Evolutionary conservation across 1,140 invertebrate genomes (phyloP).

Genomic region (Lepeophtheirus salmonis): DNA sequence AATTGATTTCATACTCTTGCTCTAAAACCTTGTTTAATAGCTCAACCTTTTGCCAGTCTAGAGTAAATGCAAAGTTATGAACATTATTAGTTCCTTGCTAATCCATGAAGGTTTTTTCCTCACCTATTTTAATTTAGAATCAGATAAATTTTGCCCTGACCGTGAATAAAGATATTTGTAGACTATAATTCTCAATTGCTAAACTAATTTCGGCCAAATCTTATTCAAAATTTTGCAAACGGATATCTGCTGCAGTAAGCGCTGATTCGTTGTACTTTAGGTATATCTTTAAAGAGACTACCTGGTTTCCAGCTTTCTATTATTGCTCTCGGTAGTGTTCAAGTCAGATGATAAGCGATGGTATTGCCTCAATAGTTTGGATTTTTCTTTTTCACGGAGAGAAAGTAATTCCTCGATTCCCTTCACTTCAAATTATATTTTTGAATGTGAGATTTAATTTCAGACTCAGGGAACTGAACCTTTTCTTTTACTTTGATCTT

Average conservation of each 20-base stretch:
- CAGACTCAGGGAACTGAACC: not conserved
- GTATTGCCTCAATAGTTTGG: constrained; percentile 1
- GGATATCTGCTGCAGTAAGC: not conserved
- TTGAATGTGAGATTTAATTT: constrained; percentile 10
- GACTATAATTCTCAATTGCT: constrained; percentile 2
- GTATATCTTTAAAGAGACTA: not conserved
- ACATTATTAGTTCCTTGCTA: not conserved
- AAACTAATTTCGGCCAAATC: constrained; percentile 6
- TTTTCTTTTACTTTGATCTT: not conserved
- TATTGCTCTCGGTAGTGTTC: not conserved
- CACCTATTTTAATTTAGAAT: not conserved
- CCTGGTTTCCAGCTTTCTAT: constrained; percentile 5
- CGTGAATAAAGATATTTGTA: not conserved
- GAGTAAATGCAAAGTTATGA: not conserved
- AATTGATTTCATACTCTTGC: constrained; percentile 5
- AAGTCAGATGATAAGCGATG: not conserved
- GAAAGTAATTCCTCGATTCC: constrained; percentile 5
- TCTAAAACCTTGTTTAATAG: not conserved
- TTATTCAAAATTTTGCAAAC: not conserved
- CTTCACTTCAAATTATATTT: constrained; percentile 12
- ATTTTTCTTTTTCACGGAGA: not conserved
- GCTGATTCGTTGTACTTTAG: not conserved
- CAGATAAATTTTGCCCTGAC: not conserved
- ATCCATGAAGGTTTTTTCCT: not conserved
- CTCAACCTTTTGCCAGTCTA: constrained; percentile 7